Evolutionary conservation across 2,888 invertebrate species (phyloP).

Genomic region (Pyrochroa serraticornis): DNA sequence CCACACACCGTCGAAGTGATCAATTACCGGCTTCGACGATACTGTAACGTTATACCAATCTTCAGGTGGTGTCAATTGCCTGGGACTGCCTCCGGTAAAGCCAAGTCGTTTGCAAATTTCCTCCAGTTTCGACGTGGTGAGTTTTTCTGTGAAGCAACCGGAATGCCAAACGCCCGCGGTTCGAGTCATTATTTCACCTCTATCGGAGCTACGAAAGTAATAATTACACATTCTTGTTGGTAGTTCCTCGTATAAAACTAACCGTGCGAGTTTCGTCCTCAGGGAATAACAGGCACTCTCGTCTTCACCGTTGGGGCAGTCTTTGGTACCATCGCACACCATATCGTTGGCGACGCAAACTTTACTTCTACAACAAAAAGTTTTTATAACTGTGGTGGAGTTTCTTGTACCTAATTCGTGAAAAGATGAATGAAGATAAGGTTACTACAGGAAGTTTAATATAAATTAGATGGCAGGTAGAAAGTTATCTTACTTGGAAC

Average conservation of each 20-base stretch:
- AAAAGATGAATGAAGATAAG: too few relatives aligned
- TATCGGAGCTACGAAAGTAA: slow-evolving; percentile 51
- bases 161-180: slow-evolving; percentile 75
- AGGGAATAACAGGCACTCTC: slow-evolving; percentile 69
- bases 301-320: slow-evolving; percentile 78
- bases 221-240: background rate
- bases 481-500: slow-evolving; percentile 57
- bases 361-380: slow-evolving; percentile 51
- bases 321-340: slow-evolving; percentile 76
- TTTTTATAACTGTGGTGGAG: background rate
- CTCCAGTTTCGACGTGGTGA: slow-evolving; percentile 63
- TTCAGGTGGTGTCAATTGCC: slow-evolving; percentile 34
- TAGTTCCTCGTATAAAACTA: background rate
- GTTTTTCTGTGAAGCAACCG: slow-evolving; percentile 67
- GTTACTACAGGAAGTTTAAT: background rate
- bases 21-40: slow-evolving; percentile 33
- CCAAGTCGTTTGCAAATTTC: slow-evolving; percentile 69
- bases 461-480: background rate
- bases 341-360: slow-evolving; percentile 74
- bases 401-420: too few relatives aligned
- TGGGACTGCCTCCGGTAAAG: slow-evolving; percentile 64
- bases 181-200: slow-evolving; percentile 70
- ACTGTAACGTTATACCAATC: slow-evolving; percentile 27
- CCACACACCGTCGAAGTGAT: slow-evolving; percentile 49
- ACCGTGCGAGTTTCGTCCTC: slow-evolving; percentile 26